Conservation (phyloP, 2,888 invertebrate genomes). For the Agonum fuliginosum region DNA sequence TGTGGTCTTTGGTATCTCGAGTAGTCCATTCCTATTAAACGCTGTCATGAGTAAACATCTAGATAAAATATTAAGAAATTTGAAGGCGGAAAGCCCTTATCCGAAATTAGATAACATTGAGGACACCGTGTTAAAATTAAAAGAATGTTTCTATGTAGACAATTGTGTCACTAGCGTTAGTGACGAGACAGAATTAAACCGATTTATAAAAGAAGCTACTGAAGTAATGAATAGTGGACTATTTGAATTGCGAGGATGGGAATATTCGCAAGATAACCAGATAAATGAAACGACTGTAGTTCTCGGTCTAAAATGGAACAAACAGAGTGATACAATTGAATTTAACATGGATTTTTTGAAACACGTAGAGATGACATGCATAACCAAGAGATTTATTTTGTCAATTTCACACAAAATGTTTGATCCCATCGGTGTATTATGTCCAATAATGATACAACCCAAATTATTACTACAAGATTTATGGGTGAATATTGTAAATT, state of each 20-base stretch:
- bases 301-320: neutral
- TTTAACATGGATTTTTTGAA: neutral
- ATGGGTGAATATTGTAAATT: slow-evolving; percentile 59
- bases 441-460: slow-evolving; percentile 61
- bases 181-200: too few species aligned
- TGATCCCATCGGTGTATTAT: slow-evolving; percentile 64
- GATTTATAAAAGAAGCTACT: too few species aligned
- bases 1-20: too few species aligned
- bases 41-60: too few species aligned
- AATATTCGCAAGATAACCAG: neutral
- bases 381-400: slow-evolving; percentile 28
- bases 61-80: too few species aligned
- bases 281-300: neutral
- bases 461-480: slow-evolving; percentile 63
- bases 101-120: too few species aligned
- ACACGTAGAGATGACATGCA: neutral
- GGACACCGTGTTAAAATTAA: too few species aligned
- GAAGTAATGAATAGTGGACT: too few species aligned
- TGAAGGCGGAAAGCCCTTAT: too few species aligned
- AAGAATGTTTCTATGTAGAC: too few species aligned
- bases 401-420: slow-evolving; percentile 61
- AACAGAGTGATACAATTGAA: neutral
- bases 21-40: too few species aligned
- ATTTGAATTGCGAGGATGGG: neutral
- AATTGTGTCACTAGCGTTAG: too few species aligned